Evolutionary conservation across 2,888 invertebrate species (phyloP).

Genomic region (Mesorhabditis sp.): DNA sequence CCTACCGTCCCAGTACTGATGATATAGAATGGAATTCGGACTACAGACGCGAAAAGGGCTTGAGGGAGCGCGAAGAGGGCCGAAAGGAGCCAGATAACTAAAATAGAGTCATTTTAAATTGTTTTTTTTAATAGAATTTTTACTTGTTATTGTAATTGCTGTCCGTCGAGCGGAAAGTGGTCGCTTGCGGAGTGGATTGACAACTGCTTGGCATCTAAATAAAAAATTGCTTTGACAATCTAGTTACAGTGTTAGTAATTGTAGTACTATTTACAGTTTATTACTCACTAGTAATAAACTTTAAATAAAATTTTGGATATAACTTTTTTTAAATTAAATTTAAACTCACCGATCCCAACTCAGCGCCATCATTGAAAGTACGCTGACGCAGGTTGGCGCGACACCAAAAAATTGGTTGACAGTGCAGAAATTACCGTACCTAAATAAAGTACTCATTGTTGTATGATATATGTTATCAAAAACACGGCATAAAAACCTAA

Average conservation of each 20-base stretch:
- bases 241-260: no score
- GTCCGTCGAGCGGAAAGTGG: slow-evolving; percentile 34
- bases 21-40: neutral
- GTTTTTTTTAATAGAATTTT: no score
- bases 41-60: slow-evolving; percentile 29
- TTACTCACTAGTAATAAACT: no score
- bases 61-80: slow-evolving; percentile 41
- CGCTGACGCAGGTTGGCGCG: slow-evolving; percentile 46
- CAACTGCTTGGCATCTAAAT: slow-evolving; percentile 40
- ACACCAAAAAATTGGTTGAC: slow-evolving; percentile 49
- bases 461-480: neutral
- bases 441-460: slow-evolving; percentile 6
- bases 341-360: slow-evolving; percentile 39
- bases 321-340: no score
- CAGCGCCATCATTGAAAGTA: slow-evolving; percentile 49
- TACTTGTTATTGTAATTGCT: slow-evolving; percentile 24
- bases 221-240: no score
- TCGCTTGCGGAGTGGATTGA: slow-evolving; percentile 41
- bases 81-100: slow-evolving; percentile 44
- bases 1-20: neutral
- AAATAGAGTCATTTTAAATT: neutral
- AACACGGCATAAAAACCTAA: no score
- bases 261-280: no score
- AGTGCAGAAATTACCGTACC: slow-evolving; percentile 42
- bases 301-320: no score